A percentile compares a stretch with the other conserved stretches of the same genome.
Conservation (phyloP, 2,113 vertebrate species). For the Coreoperca whiteheadi region DNA sequence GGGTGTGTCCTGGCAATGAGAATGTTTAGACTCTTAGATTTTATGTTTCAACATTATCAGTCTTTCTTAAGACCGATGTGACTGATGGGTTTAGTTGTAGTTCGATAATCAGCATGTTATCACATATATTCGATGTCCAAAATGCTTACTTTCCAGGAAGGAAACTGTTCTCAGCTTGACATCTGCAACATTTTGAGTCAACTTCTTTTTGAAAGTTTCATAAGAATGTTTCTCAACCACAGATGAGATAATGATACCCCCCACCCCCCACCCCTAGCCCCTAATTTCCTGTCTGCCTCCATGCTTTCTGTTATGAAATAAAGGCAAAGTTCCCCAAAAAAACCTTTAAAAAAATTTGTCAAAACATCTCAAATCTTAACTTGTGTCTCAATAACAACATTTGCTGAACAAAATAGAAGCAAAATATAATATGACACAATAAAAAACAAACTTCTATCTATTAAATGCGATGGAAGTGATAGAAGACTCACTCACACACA, state of each 20-base stretch:
- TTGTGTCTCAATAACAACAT: not conserved
- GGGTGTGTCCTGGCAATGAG: slow-evolving; percentile 47
- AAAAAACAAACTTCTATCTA: slow-evolving; percentile 38
- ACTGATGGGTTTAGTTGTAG: slow-evolving; percentile 14
- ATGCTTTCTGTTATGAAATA: not conserved
- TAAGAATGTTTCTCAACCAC: not conserved
- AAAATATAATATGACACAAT: slow-evolving; percentile 33
- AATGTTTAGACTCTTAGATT: slow-evolving; percentile 44
- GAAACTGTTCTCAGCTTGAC: slow-evolving; percentile 12
- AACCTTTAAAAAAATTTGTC: not conserved
- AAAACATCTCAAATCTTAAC: not conserved
- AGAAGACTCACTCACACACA: slow-evolving; percentile 48
- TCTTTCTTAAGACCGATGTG: slow-evolving; percentile 37
- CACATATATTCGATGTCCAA: not conserved
- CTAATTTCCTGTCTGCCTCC: not conserved
- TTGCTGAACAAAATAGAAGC: not conserved
- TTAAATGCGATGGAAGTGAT: slow-evolving; percentile 53
- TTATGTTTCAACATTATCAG: slow-evolving; percentile 45
- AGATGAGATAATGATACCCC: not conserved
- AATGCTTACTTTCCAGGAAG: slow-evolving; percentile 9
- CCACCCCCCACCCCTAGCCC: too few relatives aligned
- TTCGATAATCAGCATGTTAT: slow-evolving; percentile 20
- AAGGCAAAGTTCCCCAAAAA: not conserved
- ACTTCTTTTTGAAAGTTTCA: not conserved
- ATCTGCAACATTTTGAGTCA: not conserved